A percentile compares a stretch with the other conserved stretches of the same genome.
phyloP scores from a whole-genome alignment of 1,140 invertebrate species.

The Babylonia areolata region DNA sequence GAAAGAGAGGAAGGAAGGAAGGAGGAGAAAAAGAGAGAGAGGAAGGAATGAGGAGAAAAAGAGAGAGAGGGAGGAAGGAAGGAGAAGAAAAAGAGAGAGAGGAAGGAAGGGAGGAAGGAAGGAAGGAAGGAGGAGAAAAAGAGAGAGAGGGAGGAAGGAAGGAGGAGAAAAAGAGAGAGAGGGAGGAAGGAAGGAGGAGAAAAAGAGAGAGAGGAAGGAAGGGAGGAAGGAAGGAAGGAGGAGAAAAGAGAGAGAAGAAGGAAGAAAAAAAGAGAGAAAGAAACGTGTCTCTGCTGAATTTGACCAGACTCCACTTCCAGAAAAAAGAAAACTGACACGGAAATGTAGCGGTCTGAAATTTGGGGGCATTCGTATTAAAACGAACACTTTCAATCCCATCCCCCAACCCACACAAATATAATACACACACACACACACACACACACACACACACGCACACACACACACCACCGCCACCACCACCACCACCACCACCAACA shows the following conservation, averaged over 20 bases:
- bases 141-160: background rate
- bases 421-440: constrained; percentile 4
- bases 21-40: background rate
- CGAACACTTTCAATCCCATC: too few relatives aligned
- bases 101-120: background rate
- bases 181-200: background rate
- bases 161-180: background rate
- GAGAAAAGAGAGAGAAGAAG: background rate
- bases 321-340: background rate
- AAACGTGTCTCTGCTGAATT: background rate
- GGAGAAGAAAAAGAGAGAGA: background rate
- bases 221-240: background rate
- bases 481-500: too few relatives aligned
- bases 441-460: constrained; percentile 10
- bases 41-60: background rate
- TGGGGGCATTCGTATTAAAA: too few relatives aligned
- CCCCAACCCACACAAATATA: too few relatives aligned
- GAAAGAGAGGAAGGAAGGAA: background rate
- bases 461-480: too few relatives aligned
- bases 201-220: background rate
- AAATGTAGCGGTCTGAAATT: background rate
- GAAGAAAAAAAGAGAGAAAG: background rate
- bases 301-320: too few relatives aligned
- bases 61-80: background rate
- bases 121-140: background rate